Evolutionary conservation across 1,140 invertebrate genomes (phyloP).

Genomic region (Ceratina australensis): DNA sequence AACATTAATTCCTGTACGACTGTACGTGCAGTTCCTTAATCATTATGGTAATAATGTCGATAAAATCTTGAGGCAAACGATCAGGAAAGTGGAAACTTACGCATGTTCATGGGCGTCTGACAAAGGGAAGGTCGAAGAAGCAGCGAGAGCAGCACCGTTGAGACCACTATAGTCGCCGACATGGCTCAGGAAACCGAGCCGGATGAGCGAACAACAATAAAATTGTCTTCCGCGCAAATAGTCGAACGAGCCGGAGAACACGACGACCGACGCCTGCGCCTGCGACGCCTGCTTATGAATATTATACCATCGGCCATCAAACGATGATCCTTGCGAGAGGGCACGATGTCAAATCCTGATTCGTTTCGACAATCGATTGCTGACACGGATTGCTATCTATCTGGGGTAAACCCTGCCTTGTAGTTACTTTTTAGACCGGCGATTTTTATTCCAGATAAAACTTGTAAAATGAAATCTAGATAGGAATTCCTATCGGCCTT

Average conservation of each 20-base stretch:
- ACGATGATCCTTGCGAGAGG: slow-evolving; percentile 59
- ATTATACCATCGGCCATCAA: slow-evolving; percentile 70
- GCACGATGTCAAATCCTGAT: slow-evolving; percentile 25
- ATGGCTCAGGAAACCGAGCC: slow-evolving; percentile 44
- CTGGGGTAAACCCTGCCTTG: too few relatives aligned
- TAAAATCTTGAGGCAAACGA: too few relatives aligned
- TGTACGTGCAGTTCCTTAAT: too few relatives aligned
- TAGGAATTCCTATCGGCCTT: too few relatives aligned
- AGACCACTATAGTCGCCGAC: slow-evolving; percentile 47
- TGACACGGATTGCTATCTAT: slow-evolving; percentile 33
- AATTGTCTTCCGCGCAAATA: slow-evolving; percentile 49
- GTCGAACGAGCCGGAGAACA: slow-evolving; percentile 43
- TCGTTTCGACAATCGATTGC: slow-evolving; percentile 7
- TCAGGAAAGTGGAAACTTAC: slow-evolving; percentile 54
- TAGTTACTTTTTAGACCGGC: too few relatives aligned
- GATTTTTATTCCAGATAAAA: too few relatives aligned
- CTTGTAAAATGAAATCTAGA: too few relatives aligned
- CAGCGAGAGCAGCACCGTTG: slow-evolving; percentile 45
- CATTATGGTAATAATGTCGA: too few relatives aligned
- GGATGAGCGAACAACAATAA: slow-evolving; percentile 15
- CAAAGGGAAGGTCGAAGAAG: slow-evolving; percentile 54
- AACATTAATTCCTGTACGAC: too few relatives aligned
- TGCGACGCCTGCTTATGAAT: slow-evolving; percentile 68
- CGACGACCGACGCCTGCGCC: slow-evolving; percentile 71
- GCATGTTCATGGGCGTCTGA: slow-evolving; percentile 68